phyloP scores from a whole-genome alignment of 1,140 invertebrate species.

The Habropoda laboriosa region DNA sequence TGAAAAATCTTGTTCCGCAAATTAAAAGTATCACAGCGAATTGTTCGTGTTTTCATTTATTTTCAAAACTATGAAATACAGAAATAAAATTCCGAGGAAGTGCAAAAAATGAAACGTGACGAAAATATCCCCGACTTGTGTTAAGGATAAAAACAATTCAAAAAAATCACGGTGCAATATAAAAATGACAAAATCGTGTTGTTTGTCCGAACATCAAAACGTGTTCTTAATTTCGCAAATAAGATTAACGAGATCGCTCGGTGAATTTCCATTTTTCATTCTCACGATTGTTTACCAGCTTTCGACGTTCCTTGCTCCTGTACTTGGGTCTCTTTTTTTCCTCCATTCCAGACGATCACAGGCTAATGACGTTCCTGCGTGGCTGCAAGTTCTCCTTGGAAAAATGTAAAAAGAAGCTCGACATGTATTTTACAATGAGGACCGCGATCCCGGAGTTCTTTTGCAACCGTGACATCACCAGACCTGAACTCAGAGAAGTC shows the following conservation, averaged over 20 bases:
- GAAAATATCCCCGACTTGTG: too few relatives aligned
- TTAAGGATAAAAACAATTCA: too few relatives aligned
- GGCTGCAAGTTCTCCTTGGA: slow-evolving; percentile 93
- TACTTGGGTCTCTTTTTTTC: background rate
- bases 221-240: accelerated
- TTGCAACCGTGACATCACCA: slow-evolving; percentile 87
- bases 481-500: slow-evolving; percentile 87
- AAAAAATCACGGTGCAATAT: too few relatives aligned
- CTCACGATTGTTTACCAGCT: background rate
- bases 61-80: too few relatives aligned
- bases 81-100: too few relatives aligned
- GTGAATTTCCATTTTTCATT: background rate
- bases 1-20: too few relatives aligned
- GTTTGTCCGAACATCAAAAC: background rate
- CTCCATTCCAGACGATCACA: slow-evolving; percentile 85
- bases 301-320: background rate
- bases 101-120: too few relatives aligned
- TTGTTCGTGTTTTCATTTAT: too few relatives aligned
- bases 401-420: slow-evolving; percentile 90
- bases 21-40: too few relatives aligned
- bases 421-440: slow-evolving; percentile 92
- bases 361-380: slow-evolving; percentile 89
- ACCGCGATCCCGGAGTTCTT: slow-evolving; percentile 92
- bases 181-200: too few relatives aligned
- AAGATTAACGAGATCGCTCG: background rate